These are phyloP conservation scores for Eidolon helvum DNA, from an alignment of 2,113 vertebrate genomes.

Conservation along the genomic window DNA sequence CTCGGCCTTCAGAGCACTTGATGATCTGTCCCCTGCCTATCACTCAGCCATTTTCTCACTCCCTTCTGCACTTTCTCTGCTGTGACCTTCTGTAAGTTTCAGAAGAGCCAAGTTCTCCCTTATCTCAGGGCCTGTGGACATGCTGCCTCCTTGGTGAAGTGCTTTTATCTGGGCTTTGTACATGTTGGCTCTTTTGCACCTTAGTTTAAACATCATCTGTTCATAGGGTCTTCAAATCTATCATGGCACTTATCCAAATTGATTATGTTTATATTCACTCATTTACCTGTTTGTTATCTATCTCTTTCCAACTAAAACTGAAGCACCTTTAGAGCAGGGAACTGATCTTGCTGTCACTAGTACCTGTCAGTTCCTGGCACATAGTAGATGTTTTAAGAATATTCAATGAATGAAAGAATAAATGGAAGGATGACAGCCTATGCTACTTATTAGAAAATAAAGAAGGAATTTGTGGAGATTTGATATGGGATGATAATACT, in stretches of 20 bases:
- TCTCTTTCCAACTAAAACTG: not conserved
- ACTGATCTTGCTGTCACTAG: not conserved
- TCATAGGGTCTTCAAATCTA: not conserved
- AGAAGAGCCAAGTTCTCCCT: not conserved
- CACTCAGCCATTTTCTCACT: not conserved
- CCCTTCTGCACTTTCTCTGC: not conserved
- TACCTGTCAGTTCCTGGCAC: not conserved
- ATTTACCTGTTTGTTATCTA: not conserved
- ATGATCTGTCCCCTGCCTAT: not conserved
- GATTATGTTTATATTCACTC: not conserved
- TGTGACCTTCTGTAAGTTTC: not conserved
- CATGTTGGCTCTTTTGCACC: not conserved
- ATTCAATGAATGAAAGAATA: not conserved
- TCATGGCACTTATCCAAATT: not conserved
- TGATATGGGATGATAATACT: not conserved
- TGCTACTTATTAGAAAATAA: not conserved
- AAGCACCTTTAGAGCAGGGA: not conserved
- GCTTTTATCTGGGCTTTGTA: not conserved
- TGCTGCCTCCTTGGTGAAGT: accelerated
- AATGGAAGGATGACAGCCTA: not conserved
- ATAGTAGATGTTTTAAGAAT: not conserved
- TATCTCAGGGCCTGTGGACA: not conserved
- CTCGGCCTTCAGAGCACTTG: not conserved
- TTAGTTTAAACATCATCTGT: not conserved
- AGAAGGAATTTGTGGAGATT: not conserved